Evolutionary conservation across 1,140 invertebrate species (phyloP), one percentile per base, ranked within the genome.

Genomic region (Papilio polytes): DNA sequence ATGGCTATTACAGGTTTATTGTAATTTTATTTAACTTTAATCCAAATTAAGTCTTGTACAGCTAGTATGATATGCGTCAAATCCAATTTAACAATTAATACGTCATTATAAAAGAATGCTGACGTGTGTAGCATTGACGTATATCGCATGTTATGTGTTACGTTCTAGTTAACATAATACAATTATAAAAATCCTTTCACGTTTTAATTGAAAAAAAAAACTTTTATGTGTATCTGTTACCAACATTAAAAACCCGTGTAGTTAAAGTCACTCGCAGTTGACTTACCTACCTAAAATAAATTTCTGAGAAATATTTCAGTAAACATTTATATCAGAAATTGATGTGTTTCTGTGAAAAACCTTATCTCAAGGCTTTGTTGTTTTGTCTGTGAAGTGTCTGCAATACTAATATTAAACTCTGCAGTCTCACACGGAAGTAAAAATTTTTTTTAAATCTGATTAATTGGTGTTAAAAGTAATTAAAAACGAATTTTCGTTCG

Each of bases 111-210:
- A 66, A 66, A 26, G 26, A 66, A 66, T 66, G 63, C 4, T 31
- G 63, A 66, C 63, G 63, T 66, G 63, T 31, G 63, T 66, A 66
- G 26, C 22, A 66, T 66, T 66, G 63, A 66, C 63, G 63, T 66
- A 66, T 66, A 8, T 66, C 36, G 1, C 22, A 63, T 63, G n/a
- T 26, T 22, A 66, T 66, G 53, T n/a, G 18, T 56, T 56, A 56
- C 53, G 53, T 56, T 56, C n/a, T 56, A 56, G 18, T 56, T 56
- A n/a, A 56, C 53, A 8, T n/a, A 56, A 56, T n/a, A n/a, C 1
- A 48, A 13, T 48, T 48, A 13, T 48, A 48, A 48, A 48, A 48
- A 48, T 15, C 3, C 10, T 48, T 48, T 48, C 12, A 48, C 46
- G 6, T 48, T 48, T 13, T 12, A 48, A 48, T 48, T 48, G 8